Evolutionary conservation across 2,113 vertebrate species (phyloP).

Genomic region (Delphinapterus leucas): DNA sequence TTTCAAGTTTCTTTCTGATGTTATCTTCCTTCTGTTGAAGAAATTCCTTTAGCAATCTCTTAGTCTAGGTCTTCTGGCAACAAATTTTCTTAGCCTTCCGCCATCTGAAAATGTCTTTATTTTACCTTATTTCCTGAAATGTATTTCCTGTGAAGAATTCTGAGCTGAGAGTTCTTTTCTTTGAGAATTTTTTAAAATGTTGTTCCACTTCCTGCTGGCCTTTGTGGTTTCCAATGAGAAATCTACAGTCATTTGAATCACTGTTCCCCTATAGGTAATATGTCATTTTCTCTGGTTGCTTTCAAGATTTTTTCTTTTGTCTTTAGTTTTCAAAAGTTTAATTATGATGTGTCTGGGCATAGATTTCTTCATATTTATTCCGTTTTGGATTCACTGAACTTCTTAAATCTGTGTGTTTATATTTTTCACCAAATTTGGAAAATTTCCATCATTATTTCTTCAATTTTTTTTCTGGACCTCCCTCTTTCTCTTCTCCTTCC

Average conservation of each 20-base stretch:
- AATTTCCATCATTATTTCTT: background rate
- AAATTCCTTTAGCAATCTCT: background rate
- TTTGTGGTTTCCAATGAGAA: background rate
- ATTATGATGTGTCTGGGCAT: background rate
- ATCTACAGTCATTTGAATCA: background rate
- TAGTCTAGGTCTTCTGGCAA: background rate
- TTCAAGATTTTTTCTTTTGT: background rate
- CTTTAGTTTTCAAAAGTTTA: slow-evolving; percentile 18
- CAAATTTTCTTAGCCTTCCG: background rate
- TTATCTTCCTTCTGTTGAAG: background rate
- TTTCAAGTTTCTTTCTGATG: background rate
- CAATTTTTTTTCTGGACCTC: background rate
- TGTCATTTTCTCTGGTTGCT: background rate
- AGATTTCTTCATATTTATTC: background rate
- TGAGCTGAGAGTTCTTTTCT: background rate
- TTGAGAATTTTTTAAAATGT: background rate
- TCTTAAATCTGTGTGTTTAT: background rate
- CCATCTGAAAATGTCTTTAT: background rate
- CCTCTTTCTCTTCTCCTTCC: background rate
- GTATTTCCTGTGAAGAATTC: background rate
- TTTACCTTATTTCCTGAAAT: background rate
- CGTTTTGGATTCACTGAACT: background rate
- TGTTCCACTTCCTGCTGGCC: background rate
- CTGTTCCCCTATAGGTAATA: background rate
- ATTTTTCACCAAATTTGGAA: background rate